Percentiles rank a stretch among this genome's conserved stretches.
These are phyloP conservation scores for Micromussa lordhowensis DNA, from an alignment of 92 coral and sea anemone genomes.

Conservation along the genomic window DNA sequence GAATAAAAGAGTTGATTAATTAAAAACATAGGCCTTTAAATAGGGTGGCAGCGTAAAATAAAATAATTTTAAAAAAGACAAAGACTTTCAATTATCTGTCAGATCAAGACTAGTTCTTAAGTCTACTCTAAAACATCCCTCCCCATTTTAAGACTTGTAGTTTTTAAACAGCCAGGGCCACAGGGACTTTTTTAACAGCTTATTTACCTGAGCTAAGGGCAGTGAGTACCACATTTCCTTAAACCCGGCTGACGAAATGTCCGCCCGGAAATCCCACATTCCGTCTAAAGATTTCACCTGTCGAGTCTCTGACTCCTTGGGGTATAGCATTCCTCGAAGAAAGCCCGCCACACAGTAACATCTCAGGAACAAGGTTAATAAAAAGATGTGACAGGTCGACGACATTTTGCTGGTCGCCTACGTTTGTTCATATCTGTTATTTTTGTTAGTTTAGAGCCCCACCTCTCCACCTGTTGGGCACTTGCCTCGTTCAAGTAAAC, in stretches of 20 bases:
- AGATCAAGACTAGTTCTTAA: not conserved
- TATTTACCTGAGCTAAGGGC: constrained; percentile 74
- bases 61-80: not conserved
- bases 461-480: constrained; percentile 41
- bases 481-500: constrained; percentile 43
- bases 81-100: not conserved
- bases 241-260: constrained; percentile 68
- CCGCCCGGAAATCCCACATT: constrained; percentile 87
- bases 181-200: not conserved
- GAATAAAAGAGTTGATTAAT: not conserved
- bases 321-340: constrained; percentile 68
- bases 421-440: constrained; percentile 1
- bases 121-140: not conserved
- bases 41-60: not conserved
- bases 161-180: not conserved
- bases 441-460: not conserved
- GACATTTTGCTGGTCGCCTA: constrained; percentile 3
- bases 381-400: not conserved
- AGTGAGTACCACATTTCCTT: constrained; percentile 78
- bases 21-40: not conserved
- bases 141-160: not conserved
- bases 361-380: constrained; percentile 9
- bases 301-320: constrained; percentile 87
- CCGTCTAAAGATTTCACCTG: constrained; percentile 82
- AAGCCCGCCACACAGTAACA: not conserved